Conservation (phyloP, 2,113 vertebrate genomes). For the Dascyllus trimaculatus region DNA sequence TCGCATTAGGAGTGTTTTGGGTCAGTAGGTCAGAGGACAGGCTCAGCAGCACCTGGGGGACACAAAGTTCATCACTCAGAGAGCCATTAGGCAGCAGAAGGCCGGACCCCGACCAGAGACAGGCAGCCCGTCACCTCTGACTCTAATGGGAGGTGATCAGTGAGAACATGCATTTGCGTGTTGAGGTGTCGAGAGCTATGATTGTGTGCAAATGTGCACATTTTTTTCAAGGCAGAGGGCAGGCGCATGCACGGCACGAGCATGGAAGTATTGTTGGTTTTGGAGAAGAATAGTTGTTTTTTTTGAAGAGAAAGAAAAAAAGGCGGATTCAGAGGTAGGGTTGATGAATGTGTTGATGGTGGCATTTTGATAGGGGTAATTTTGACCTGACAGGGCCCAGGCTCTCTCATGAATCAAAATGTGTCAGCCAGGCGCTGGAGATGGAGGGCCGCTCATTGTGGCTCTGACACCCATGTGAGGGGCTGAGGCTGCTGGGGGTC, state of each 20-base stretch:
- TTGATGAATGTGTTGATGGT: slow-evolving; percentile 90
- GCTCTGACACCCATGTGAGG: slow-evolving; percentile 88
- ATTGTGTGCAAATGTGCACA: slow-evolving; percentile 19
- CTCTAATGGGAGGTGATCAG: slow-evolving; percentile 46
- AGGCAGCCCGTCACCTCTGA: slow-evolving; percentile 20
- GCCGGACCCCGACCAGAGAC: slow-evolving; percentile 46
- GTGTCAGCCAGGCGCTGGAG: slow-evolving; percentile 90
- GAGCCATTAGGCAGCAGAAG: slow-evolving; percentile 64
- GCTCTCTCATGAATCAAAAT: slow-evolving; percentile 93
- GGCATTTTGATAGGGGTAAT: slow-evolving; percentile 90
- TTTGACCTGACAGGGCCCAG: slow-evolving; percentile 89
- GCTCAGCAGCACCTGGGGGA: slow-evolving; percentile 74
- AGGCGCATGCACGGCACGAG: slow-evolving; percentile 6
- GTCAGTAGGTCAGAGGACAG: slow-evolving; percentile 73
- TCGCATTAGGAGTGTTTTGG: slow-evolving; percentile 65
- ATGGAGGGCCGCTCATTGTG: slow-evolving; percentile 91
- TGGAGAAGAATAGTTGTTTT: slow-evolving; percentile 48
- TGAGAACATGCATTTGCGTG: slow-evolving; percentile 43
- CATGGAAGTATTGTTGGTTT: slow-evolving; percentile 54
- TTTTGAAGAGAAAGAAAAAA: slow-evolving; percentile 55
- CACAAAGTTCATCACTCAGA: slow-evolving; percentile 69
- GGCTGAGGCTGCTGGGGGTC: slow-evolving; percentile 88
- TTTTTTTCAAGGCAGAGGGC: slow-evolving; percentile 20
- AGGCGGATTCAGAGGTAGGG: slow-evolving; percentile 72
- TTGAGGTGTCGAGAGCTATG: slow-evolving; percentile 21